These are phyloP conservation scores for Drosophila kokeensis DNA, from an alignment of 2,888 invertebrate genomes.

Conservation along the genomic window DNA sequence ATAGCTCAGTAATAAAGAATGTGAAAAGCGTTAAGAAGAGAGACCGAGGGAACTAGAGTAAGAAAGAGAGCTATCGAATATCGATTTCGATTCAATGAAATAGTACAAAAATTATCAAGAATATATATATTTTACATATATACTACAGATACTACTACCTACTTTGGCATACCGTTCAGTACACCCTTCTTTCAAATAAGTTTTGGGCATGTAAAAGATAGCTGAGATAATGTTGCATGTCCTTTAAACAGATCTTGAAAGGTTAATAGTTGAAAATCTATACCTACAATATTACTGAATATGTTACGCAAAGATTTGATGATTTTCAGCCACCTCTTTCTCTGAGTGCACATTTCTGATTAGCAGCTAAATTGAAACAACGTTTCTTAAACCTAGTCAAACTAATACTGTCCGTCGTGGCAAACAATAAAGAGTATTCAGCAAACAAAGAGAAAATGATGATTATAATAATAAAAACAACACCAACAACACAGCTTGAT, in stretches of 20 bases:
- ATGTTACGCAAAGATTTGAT: not conserved
- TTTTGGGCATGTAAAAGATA: not conserved
- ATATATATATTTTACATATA: not conserved
- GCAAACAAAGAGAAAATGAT: conserved; percentile 25
- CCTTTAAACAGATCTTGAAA: not conserved
- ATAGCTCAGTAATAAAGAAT: not conserved
- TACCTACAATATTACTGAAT: not conserved
- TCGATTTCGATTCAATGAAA: not conserved
- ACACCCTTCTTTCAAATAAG: not conserved
- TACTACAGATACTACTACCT: no score
- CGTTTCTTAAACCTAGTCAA: not conserved
- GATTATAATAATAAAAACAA: conserved; percentile 34
- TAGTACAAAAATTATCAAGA: not conserved
- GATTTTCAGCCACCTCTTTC: not conserved
- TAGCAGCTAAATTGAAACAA: not conserved
- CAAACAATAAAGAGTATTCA: not conserved
- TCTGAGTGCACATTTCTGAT: not conserved
- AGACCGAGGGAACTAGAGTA: not conserved
- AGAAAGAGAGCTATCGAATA: not conserved
- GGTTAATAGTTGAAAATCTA: not conserved
- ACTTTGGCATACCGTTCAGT: not conserved
- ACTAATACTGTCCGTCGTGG: not conserved
- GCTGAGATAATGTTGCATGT: conserved; percentile 13
- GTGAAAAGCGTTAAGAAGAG: not conserved
- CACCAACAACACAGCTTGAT: conserved; percentile 27